phyloP scores from a whole-genome alignment of 2,888 invertebrate genomes.

The Hypolimnas misippus region DNA sequence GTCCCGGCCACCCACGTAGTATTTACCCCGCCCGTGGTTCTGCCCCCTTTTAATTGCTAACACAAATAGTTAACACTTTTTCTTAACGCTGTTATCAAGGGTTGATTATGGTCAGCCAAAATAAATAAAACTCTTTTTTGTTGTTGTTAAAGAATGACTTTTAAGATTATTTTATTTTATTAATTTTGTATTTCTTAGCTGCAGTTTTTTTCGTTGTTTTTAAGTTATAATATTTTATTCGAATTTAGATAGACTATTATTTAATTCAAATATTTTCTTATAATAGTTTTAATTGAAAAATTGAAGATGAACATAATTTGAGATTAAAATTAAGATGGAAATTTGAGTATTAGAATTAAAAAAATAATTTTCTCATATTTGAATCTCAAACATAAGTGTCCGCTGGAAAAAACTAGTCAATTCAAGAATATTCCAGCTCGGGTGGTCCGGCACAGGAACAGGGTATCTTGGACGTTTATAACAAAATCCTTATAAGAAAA shows the following conservation, averaged over 20 bases:
- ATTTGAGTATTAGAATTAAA: too few species aligned
- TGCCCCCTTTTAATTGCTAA: slow-evolving; percentile 75
- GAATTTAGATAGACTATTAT: too few species aligned
- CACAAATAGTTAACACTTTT: slow-evolving; percentile 69
- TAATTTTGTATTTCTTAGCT: slow-evolving; percentile 14
- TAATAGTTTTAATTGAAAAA: too few species aligned
- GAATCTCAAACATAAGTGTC: slow-evolving; percentile 28
- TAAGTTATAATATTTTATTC: background rate
- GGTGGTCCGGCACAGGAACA: slow-evolving; percentile 67
- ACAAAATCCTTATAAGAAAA: too few species aligned
- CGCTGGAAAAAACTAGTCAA: slow-evolving; percentile 51
- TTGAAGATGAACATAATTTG: too few species aligned
- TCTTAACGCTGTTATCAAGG: slow-evolving; percentile 47
- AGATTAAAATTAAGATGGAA: too few species aligned
- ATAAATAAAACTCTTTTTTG: slow-evolving; percentile 41
- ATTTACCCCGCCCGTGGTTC: slow-evolving; percentile 51
- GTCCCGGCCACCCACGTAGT: slow-evolving; percentile 70
- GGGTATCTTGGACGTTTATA: slow-evolving; percentile 12
- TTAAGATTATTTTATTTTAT: slow-evolving; percentile 3
- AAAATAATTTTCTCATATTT: too few species aligned
- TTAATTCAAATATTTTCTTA: too few species aligned
- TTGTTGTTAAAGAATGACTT: slow-evolving; percentile 22
- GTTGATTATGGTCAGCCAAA: slow-evolving; percentile 44
- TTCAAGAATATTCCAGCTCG: slow-evolving; percentile 63
- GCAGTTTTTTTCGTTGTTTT: background rate